Evolutionary conservation across 2,113 vertebrate genomes (phyloP).

Genomic region (Octodon degus): DNA sequence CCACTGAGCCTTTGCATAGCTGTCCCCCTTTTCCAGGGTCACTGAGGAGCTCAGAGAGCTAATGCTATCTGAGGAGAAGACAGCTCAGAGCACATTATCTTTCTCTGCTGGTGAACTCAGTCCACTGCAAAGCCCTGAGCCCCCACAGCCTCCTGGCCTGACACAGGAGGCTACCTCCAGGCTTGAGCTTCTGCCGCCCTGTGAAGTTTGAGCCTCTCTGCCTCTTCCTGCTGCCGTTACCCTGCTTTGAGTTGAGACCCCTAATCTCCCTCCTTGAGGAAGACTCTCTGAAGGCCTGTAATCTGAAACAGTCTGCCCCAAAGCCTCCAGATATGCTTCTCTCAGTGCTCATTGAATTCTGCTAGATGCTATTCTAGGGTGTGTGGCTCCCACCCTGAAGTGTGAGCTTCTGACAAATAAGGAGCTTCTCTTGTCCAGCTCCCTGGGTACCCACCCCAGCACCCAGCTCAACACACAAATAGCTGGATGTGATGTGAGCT

Average conservation of each 20-base stretch:
- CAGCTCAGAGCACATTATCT: background rate
- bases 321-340: background rate
- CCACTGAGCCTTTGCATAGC: background rate
- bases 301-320: background rate
- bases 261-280: background rate
- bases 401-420: background rate
- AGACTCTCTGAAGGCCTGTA: background rate
- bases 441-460: no score
- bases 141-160: background rate
- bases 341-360: background rate
- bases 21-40: background rate
- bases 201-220: background rate
- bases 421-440: no score
- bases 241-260: background rate
- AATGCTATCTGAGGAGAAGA: background rate
- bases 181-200: background rate
- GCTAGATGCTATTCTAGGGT: no score
- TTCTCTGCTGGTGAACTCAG: background rate
- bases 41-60: background rate
- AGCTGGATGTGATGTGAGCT: background rate
- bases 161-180: background rate
- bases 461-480: background rate
- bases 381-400: rapidly evolving
- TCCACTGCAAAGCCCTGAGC: background rate
- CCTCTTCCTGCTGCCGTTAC: background rate